Conservation (phyloP, 2,797 vertebrate species). For the Mus minutoides region DNA sequence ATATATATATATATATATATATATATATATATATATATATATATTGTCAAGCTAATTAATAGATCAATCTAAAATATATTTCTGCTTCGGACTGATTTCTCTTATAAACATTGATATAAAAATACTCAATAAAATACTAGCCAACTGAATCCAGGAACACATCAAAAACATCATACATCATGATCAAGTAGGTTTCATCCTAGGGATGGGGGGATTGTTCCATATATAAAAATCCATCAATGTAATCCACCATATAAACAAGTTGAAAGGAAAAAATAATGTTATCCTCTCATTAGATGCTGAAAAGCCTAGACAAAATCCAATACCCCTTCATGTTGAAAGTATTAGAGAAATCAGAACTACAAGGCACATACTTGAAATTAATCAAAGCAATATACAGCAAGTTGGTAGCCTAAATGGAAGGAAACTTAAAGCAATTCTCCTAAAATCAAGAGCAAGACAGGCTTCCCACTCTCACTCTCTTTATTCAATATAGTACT, state of each 20-base stretch:
- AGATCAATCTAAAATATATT: neutral
- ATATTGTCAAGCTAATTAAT: neutral
- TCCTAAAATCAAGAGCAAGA: neutral
- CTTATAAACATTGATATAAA: neutral
- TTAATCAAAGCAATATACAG: neutral
- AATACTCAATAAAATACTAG: neutral
- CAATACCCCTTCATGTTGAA: neutral
- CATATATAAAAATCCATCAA: neutral
- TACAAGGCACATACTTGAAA: neutral
- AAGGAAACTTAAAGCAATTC: neutral
- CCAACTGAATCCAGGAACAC: neutral
- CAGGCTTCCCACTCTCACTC: neutral
- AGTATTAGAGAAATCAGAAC: neutral
- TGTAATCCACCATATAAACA: neutral
- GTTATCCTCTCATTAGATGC: neutral
- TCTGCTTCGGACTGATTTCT: neutral
- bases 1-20: neutral
- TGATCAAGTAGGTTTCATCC: neutral
- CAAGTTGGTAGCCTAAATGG: neutral
- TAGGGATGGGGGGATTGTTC: neutral
- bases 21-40: neutral
- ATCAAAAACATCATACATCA: neutral
- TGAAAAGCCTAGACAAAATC: neutral
- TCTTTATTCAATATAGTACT: neutral
- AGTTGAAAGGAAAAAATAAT: neutral